Evolutionary conservation across 2,113 vertebrate genomes (phyloP).

Genomic region (Cochlearius cochlearius): DNA sequence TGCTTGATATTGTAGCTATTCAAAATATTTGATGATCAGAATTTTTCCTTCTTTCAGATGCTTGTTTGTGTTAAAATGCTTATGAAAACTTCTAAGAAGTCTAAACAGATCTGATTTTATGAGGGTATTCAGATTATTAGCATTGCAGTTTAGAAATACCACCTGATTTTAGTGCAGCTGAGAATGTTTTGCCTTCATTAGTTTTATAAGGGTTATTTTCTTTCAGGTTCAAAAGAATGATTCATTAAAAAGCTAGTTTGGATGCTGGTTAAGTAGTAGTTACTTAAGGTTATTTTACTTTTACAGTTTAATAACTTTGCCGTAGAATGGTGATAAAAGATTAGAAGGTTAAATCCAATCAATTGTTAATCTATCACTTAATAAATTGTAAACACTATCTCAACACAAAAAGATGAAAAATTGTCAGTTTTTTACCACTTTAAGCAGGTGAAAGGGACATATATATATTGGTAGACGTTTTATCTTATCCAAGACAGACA

Average conservation of each 20-base stretch:
- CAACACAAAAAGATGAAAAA: slow-evolving; percentile 58
- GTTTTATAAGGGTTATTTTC: neutral
- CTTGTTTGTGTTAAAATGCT: neutral
- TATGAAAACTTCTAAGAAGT: neutral
- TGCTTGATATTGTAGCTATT: neutral
- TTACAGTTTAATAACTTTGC: slow-evolving; percentile 23
- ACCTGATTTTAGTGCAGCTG: neutral
- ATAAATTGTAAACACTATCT: slow-evolving; percentile 64
- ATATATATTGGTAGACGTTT: slow-evolving; percentile 55
- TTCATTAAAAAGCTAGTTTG: neutral
- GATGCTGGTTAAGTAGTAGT: slow-evolving; percentile 13
- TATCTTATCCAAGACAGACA: slow-evolving; percentile 61
- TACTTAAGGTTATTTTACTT: slow-evolving; percentile 31
- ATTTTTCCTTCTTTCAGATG: neutral
- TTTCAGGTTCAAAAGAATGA: neutral
- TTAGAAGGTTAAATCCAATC: slow-evolving; percentile 43
- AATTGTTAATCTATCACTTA: slow-evolving; percentile 53
- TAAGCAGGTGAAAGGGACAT: slow-evolving; percentile 50
- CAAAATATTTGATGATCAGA: neutral
- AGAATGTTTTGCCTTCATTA: neutral
- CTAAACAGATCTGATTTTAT: neutral
- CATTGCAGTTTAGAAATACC: neutral
- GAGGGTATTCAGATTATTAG: neutral
- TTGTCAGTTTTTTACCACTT: slow-evolving; percentile 41
- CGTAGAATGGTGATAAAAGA: slow-evolving; percentile 14